Percentiles rank a stretch among this genome's conserved stretches.
These are phyloP conservation scores for Cataglyphis rosenhaueri DNA, from an alignment of 2,888 invertebrate genomes.

Conservation along the genomic window DNA sequence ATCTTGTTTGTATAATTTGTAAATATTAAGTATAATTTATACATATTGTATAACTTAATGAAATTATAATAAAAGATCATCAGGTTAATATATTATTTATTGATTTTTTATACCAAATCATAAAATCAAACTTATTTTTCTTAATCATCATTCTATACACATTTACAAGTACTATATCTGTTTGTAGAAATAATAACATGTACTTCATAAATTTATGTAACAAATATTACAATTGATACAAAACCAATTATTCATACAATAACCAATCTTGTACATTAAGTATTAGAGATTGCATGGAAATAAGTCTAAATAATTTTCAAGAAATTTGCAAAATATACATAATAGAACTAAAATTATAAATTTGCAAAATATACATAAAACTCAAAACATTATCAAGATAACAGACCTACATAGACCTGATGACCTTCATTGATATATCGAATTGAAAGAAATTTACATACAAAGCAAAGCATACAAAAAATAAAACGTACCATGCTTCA, in stretches of 20 bases:
- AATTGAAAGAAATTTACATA: constrained; percentile 64
- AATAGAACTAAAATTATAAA: not conserved
- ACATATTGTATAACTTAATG: not conserved
- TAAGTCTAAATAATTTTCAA: not conserved
- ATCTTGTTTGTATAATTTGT: not conserved
- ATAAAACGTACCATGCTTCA: constrained; percentile 86
- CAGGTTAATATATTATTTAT: constrained; percentile 21
- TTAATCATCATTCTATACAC: constrained; percentile 10
- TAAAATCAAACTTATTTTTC: constrained; percentile 15
- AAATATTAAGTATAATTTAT: not conserved
- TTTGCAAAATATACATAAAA: constrained; percentile 2
- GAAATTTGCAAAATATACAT: not conserved
- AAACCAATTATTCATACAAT: constrained; percentile 19
- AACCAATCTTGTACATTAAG: constrained; percentile 11
- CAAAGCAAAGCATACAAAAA: constrained; percentile 78
- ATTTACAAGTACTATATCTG: constrained; percentile 11
- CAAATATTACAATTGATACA: not conserved
- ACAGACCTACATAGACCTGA: constrained; percentile 28
- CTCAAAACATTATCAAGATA: not conserved
- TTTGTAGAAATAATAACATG: constrained; percentile 8
- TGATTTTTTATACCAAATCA: not conserved
- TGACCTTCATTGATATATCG: constrained; percentile 5
- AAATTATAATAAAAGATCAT: constrained; percentile 43
- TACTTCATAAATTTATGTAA: constrained; percentile 25
- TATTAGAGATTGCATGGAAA: not conserved